Evolutionary conservation across 2,888 invertebrate genomes (phyloP).

Genomic region (Tachystola acroxantha): DNA sequence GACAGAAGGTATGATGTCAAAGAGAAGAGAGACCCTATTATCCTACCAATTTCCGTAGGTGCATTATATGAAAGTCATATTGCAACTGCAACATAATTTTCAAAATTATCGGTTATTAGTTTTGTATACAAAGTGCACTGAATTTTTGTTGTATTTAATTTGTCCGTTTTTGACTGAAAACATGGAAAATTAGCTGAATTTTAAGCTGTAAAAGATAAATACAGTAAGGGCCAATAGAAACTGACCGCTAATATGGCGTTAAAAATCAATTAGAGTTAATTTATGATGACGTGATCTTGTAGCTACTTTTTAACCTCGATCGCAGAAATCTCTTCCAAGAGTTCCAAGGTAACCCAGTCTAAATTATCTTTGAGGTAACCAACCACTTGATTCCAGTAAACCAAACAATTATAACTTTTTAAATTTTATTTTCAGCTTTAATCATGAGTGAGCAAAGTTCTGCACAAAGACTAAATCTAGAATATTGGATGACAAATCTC

Average conservation of each 20-base stretch:
- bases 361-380: no score
- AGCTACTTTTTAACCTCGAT: background rate
- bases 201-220: background rate
- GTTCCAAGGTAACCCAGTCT: no score
- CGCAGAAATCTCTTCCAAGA: background rate
- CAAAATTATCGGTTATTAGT: background rate
- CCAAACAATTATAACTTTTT: no score
- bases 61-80: background rate
- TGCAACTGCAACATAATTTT: background rate
- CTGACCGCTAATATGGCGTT: background rate
- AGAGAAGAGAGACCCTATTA: no score
- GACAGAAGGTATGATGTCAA: no score
- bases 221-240: background rate
- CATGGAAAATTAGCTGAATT: background rate
- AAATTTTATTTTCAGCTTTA: slow-evolving; percentile 29
- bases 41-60: slow-evolving; percentile 2
- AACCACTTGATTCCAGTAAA: background rate
- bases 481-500: slow-evolving; percentile 85
- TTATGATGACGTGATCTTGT: slow-evolving; percentile 4
- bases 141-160: background rate
- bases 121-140: background rate
- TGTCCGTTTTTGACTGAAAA: background rate
- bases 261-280: background rate
- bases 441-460: slow-evolving; percentile 48
- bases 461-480: slow-evolving; percentile 56